phyloP scores from a whole-genome alignment of 1,140 invertebrate genomes.

The Bombus sylvicola region DNA sequence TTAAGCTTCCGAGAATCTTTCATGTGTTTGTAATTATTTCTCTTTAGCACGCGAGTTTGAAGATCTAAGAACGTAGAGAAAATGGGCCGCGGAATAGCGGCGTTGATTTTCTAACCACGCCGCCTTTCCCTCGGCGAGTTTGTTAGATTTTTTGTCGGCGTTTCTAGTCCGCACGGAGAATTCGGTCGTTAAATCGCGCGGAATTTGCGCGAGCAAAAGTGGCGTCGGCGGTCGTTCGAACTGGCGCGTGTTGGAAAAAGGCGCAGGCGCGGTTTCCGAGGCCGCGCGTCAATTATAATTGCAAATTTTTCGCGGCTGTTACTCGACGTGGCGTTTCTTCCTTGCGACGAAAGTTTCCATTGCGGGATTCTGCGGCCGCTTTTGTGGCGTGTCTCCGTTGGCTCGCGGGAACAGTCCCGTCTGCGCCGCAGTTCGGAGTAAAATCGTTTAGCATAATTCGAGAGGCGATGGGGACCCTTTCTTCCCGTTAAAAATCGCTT shows the following conservation, averaged over 20 bases:
- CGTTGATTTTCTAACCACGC: background rate
- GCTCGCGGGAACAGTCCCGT: slow-evolving; percentile 27
- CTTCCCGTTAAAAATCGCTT: slow-evolving; percentile 67
- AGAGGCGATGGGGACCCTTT: slow-evolving; percentile 53
- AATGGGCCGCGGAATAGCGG: background rate
- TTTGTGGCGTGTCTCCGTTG: slow-evolving; percentile 41
- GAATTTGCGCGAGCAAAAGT: slow-evolving; percentile 2
- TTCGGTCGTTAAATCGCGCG: slow-evolving; percentile 24
- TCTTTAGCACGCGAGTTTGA: background rate
- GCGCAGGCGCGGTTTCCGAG: background rate
- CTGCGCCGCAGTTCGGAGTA: slow-evolving; percentile 48
- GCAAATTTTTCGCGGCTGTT: slow-evolving; percentile 20
- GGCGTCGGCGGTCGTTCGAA: background rate
- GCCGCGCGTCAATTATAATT: slow-evolving; percentile 7
- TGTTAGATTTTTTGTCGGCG: background rate
- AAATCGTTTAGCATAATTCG: slow-evolving; percentile 78
- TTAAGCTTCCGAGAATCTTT: background rate
- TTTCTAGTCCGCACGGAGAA: background rate
- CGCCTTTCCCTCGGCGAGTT: background rate
- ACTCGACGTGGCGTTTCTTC: background rate
- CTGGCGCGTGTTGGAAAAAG: background rate
- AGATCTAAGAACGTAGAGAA: background rate
- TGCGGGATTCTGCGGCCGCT: slow-evolving; percentile 3
- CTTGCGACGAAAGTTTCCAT: slow-evolving; percentile 27
- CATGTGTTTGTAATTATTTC: no score